A percentile compares a stretch with the other conserved stretches of the same genome.
phyloP scores from a whole-genome alignment of 2,113 vertebrate genomes.

The Taurulus bubalis region DNA sequence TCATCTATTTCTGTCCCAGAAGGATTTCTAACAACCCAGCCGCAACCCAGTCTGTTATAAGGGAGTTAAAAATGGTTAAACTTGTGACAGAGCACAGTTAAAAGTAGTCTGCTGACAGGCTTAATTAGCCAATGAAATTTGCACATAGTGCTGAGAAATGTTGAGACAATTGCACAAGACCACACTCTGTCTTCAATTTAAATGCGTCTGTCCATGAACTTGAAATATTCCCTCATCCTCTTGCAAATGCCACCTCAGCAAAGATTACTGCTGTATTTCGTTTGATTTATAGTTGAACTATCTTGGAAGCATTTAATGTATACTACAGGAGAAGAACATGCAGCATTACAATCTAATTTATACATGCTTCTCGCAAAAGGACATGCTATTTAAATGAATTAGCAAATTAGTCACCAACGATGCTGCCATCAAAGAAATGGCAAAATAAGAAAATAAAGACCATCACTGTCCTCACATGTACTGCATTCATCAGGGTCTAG shows the following conservation, averaged over 20 bases:
- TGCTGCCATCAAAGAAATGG: too few relatives aligned
- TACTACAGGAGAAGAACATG: neutral
- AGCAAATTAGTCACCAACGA: neutral
- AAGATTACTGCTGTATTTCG: too few relatives aligned
- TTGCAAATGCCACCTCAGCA: too few relatives aligned
- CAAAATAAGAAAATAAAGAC: too few relatives aligned
- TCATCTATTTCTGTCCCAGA: conserved; percentile 19
- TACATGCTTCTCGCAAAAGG: neutral
- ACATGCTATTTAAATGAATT: neutral
- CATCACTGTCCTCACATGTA: too few relatives aligned
- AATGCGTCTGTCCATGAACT: neutral
- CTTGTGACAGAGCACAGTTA: neutral
- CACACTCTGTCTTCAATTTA: neutral
- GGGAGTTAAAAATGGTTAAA: conserved; percentile 8
- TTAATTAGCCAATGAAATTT: neutral
- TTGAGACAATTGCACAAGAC: neutral
- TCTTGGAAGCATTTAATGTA: neutral
- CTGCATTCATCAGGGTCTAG: neutral
- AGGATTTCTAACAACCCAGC: conserved; percentile 1
- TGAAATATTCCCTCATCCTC: neutral
- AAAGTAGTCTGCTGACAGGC: neutral
- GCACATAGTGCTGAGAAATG: neutral
- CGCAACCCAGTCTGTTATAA: conserved; percentile 11
- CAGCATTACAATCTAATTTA: neutral
- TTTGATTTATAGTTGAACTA: too few relatives aligned